These are phyloP conservation scores for Drosophila prostipennis DNA, from an alignment of 2,888 invertebrate species.

Conservation along the genomic window DNA sequence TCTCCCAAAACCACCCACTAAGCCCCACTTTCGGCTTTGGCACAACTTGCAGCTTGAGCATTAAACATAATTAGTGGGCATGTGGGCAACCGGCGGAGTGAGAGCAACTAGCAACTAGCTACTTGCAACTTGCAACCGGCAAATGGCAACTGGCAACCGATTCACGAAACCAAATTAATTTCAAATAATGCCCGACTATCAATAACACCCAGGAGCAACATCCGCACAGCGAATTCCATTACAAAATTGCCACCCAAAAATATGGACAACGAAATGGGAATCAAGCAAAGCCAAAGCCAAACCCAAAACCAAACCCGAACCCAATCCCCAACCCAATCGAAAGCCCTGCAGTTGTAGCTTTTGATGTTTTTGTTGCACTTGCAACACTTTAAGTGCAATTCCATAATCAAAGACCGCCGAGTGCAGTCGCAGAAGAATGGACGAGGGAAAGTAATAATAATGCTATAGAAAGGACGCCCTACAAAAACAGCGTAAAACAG, in stretches of 20 bases:
- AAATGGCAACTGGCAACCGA: conserved; percentile 1
- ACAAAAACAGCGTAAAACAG: conserved; percentile 56
- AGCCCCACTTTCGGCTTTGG: conserved; percentile 28
- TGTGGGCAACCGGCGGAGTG: conserved; percentile 38
- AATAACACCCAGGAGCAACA: conserved; percentile 42
- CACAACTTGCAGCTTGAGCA: conserved; percentile 56
- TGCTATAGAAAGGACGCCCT: conserved; percentile 58
- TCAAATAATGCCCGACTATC: conserved; percentile 56
- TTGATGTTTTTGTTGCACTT: conserved; percentile 16
- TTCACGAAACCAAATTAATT: conserved; percentile 56
- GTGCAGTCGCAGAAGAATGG: neutral
- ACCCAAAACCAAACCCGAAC: conserved; percentile 6
- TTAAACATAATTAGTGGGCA: conserved; percentile 69
- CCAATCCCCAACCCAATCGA: conserved; percentile 9
- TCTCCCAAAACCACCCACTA: conserved; percentile 20
- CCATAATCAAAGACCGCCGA: conserved; percentile 69
- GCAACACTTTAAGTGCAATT: conserved; percentile 76
- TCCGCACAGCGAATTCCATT: conserved; percentile 62
- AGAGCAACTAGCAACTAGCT: neutral
- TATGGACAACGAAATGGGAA: conserved; percentile 1
- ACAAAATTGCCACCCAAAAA: conserved; percentile 69
- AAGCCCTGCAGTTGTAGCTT: conserved; percentile 1
- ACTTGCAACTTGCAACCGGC: conserved; percentile 6
- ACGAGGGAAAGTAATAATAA: conserved; percentile 28
- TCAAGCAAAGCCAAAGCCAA: conserved; percentile 2